phyloP scores from a whole-genome alignment of 2,113 vertebrate species.

The Bombycilla garrulus region DNA sequence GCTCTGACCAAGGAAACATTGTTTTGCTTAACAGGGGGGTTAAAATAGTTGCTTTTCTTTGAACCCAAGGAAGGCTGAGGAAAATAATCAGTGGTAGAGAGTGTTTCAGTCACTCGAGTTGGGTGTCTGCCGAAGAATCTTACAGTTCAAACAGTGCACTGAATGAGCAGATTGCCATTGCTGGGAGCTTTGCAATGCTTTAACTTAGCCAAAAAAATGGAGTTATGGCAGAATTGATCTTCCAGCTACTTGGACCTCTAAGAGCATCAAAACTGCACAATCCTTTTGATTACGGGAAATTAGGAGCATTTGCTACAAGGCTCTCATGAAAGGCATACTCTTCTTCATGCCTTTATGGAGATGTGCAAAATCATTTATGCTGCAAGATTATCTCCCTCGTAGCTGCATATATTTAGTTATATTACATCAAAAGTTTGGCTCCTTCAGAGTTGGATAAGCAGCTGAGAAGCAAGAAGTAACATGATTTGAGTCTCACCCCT shows the following conservation, averaged over 20 bases:
- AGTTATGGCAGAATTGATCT: background rate
- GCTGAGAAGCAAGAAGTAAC: constrained; percentile 32
- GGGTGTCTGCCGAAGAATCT: background rate
- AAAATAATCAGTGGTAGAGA: background rate
- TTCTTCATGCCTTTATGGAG: background rate
- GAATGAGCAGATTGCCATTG: background rate
- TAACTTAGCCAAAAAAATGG: background rate
- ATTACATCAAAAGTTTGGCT: constrained; percentile 44
- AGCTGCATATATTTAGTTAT: constrained; percentile 18
- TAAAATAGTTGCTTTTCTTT: background rate
- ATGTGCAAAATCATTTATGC: background rate
- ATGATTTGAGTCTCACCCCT: constrained; percentile 24
- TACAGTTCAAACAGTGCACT: background rate
- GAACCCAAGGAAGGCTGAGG: background rate
- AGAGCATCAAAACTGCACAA: constrained; percentile 24
- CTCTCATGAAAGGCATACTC: constrained; percentile 17
- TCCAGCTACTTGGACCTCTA: background rate
- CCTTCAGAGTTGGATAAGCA: constrained; percentile 9
- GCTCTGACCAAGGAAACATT: background rate
- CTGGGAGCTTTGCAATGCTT: background rate
- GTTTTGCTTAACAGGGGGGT: background rate
- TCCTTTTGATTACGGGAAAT: constrained; percentile 37
- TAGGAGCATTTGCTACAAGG: constrained; percentile 28
- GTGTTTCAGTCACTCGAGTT: background rate
- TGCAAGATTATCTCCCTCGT: constrained; percentile 16